Base-by-base conservation (phyloP, 92 coral and sea anemone species). In the Isaurus tuberculatus region DNA sequence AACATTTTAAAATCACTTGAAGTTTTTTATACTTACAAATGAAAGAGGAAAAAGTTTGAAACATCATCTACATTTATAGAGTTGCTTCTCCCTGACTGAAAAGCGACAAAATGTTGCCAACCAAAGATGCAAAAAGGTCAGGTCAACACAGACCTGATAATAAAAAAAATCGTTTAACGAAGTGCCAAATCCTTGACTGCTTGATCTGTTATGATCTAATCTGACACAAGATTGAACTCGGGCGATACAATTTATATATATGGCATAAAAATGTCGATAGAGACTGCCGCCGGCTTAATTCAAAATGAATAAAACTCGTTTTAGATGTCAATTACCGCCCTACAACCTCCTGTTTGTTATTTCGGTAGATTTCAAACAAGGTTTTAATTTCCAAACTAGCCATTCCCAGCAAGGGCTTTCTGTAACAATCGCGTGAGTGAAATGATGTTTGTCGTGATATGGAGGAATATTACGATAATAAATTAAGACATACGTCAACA, bases 341-440 rank as follows among this genome's bases (percentile, higher is more conserved):
- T 32, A 23, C 5, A 26, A 63, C 11, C 34, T 29, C 55, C 55
- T 5, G 51, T 77, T 11, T 49, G 7, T 23, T 11, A 60, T 15
- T 75, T 55, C 55, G 44, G 81, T 75, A 32, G 40, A 75, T 58
- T 75, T 75, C 34, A 40, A 55, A 73, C 33, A 23, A 58, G 43
- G 32, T 11, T 13, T 17, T 34, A 20, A 60, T n/a, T 77, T 42
- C 13, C 34, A 77, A 57, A 58, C 36, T 14, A 9, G n/a, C 33
- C 44, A 55, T 57, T 44, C 66, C 16, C 28, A 32, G 67, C 48
- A 53, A 16, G 49, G 63, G 31, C 27, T 1, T 20, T 36, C 30
- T 25, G 23, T 29, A 33, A 55, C 33, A 5, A 55, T 75, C 20
- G 67, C n/a, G 64, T 75, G 46, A 23, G 51, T 33, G 34, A 75